Evolutionary conservation across 2,888 invertebrate species (phyloP).

Genomic region (Stenoptilia bipunctidactyla): DNA sequence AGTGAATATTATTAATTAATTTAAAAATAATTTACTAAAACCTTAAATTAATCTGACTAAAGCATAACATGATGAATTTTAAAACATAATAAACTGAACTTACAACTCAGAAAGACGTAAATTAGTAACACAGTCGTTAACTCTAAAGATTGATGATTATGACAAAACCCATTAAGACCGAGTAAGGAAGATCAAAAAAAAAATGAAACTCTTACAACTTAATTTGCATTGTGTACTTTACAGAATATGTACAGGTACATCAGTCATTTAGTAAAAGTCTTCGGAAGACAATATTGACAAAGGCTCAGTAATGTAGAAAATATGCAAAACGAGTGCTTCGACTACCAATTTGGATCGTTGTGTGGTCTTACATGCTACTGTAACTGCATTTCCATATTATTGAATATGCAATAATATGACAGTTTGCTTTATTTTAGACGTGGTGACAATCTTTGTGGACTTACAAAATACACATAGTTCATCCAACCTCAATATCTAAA

Average conservation of each 20-base stretch:
- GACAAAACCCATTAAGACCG: too few species aligned
- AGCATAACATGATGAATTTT: too few species aligned
- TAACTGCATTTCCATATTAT: slow-evolving; percentile 22
- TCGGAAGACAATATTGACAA: slow-evolving; percentile 60
- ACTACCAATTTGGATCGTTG: slow-evolving; percentile 38
- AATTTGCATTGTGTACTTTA: slow-evolving; percentile 41
- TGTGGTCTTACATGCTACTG: slow-evolving; percentile 30
- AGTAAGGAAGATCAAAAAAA: slow-evolving; percentile 23
- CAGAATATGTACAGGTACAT: slow-evolving; percentile 24
- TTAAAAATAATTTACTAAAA: too few species aligned
- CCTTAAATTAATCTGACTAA: too few species aligned
- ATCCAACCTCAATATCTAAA: too few species aligned
- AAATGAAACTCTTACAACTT: slow-evolving; percentile 13
- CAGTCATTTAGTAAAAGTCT: slow-evolving; percentile 42
- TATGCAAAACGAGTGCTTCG: slow-evolving; percentile 48
- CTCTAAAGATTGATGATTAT: too few species aligned
- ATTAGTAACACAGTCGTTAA: too few species aligned
- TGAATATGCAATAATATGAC: slow-evolving; percentile 18
- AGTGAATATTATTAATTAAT: too few species aligned
- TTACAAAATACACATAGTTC: too few species aligned
- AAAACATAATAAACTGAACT: too few species aligned
- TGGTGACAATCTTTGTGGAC: too few species aligned
- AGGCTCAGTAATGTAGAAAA: slow-evolving; percentile 57
- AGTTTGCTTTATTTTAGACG: slow-evolving; percentile 5
- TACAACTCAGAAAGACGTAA: too few species aligned